Base-by-base conservation (phyloP, 2,888 invertebrate species). In the Diarsia mendica region DNA sequence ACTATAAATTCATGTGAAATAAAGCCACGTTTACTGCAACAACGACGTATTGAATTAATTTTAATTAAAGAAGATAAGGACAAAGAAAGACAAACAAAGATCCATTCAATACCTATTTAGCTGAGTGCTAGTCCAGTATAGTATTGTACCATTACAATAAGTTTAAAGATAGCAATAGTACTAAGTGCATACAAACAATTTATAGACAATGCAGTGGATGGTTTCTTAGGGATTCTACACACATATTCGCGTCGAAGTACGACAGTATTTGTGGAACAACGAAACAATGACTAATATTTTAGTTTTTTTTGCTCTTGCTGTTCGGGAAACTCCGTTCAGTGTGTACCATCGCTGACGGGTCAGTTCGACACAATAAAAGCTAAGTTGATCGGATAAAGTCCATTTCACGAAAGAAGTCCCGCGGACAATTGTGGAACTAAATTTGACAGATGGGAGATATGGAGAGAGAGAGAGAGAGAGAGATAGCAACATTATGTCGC, bases 21-120 rank as follows among this genome's bases (percentile, higher is more conserved):
- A 58, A 65, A 55, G 6, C 15, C 6, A 61, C 8, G 48, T 13
- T 49, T 20, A 64, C 33, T 67, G 39, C 39, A 39, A 58, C 49
- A 68, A 18, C 20, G n/a, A 33, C 46, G 28, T 55, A 60, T 5
- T 48, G 9, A 71, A 77, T 51, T 63, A 23, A 77, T 67, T 73
- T 72, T 73, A 81, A 73, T 71, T 65, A 49, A 65, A 44, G 28
- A 61, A 53, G 77, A 73, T 81, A 75, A 69, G 9, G 70, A 70
- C 68, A 75, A 60, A 75, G 60, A 60, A 71, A 2, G 1, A 51
- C 28, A 71, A 53, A 81, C 85, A 83, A 82, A 77, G 77, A 61
- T 58, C 65, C 49, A 83, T 85, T 73, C 70, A 53, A 73, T 85
- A 66, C 53, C 61, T 55, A 48, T 77, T 83, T 46, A 77, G 82